Percentiles rank a stretch among this genome's conserved stretches.
phyloP scores from a whole-genome alignment of 2,888 invertebrate genomes.

The Lasiommata megera region DNA sequence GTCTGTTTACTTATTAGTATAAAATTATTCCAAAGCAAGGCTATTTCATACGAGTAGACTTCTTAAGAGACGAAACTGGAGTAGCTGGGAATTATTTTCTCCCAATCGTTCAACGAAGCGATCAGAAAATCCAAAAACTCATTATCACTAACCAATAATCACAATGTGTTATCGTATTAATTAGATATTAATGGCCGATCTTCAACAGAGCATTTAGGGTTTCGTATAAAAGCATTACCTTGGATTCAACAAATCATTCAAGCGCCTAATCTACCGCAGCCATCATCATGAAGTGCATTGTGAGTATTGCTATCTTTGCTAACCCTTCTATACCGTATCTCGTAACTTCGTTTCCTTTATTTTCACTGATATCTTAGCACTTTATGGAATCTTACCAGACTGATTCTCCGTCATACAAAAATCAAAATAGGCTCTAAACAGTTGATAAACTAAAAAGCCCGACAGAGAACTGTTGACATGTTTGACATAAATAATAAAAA shows the following conservation, averaged over 20 bases:
- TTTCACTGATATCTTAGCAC: neutral
- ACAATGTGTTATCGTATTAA: neutral
- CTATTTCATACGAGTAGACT: no score
- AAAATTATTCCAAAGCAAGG: no score
- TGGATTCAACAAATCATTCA: neutral
- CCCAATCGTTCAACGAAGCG: neutral
- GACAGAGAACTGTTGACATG: no score
- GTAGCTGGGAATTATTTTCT: neutral
- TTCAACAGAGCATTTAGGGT: neutral
- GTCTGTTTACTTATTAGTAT: no score
- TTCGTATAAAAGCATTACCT: neutral
- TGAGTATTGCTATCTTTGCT: neutral
- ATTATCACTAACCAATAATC: neutral
- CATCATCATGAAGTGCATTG: slow-evolving; percentile 3
- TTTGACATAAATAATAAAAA: no score
- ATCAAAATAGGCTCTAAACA: no score
- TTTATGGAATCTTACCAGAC: no score
- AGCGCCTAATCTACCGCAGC: neutral
- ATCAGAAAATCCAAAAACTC: neutral
- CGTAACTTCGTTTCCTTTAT: neutral
- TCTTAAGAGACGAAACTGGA: no score
- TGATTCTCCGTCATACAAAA: no score
- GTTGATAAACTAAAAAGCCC: no score
- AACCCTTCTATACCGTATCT: no score
- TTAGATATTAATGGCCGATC: neutral